Evolutionary conservation across 2,113 vertebrate genomes (phyloP), one percentile per base, ranked within the genome.

Genomic region (Gulo gulo): DNA sequence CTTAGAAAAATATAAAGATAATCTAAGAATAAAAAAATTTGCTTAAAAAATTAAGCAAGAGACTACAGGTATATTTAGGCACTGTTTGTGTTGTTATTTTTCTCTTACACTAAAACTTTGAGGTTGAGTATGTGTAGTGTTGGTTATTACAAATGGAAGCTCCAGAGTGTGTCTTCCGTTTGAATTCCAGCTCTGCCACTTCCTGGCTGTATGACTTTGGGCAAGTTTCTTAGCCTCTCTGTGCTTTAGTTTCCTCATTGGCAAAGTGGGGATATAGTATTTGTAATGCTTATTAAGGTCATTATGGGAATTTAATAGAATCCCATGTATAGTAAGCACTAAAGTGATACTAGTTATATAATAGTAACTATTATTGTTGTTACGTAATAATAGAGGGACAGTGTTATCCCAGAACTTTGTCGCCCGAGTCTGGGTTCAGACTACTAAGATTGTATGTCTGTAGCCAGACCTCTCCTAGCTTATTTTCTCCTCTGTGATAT

Each of bases 1-100:
- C 42, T 29, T 92, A 84, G 63, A 89, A 97, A 97, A 79, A 94
- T 82, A 71, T 67, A 76, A 91, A 74, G n/a, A 83, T 14, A 76
- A 57, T 42, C 8, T 50, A 88, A 90, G 47, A 96, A 80, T 95
- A 14, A 61, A 87, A 88, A 55, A 65, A 18, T 10, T 59, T 84
- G 16, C 76, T 71, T 34, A 61, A 69, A 63, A 85, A 90, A 39
- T 39, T 91, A 85, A 80, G 23, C 52, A 15, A 65, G 31, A 85
- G 45, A 83, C 47, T 71, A 11, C 6, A 91, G 57, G 8, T 86
- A 26, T 95, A 34, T 84, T 93, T 87, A 90, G 88, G 61, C 10
- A 59, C 39, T 21, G 1, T 91, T 67, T 74, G 4, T 96, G 42
- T 57, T 86, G 24, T 91, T 78, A n/a, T 69, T 73, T 88, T 79